Evolutionary conservation across 2,797 vertebrate species (phyloP), one percentile per base, ranked within the genome.

Genomic region (Leuciscus waleckii): DNA sequence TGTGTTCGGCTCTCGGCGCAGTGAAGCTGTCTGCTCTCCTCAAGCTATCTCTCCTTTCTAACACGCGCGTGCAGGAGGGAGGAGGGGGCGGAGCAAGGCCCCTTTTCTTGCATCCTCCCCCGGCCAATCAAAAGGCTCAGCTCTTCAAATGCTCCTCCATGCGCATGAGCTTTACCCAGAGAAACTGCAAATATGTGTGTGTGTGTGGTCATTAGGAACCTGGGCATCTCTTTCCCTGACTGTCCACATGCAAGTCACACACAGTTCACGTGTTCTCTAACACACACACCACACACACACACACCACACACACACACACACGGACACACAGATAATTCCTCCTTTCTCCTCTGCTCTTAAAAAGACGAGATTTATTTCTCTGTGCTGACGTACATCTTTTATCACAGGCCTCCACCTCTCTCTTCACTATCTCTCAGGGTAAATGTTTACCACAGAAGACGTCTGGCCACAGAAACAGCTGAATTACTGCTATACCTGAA

Each of bases 91-190:
- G 91, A 91, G 92, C 91, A 90, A 88, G 91, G 87, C 90, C 85
- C 89, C 92, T 86, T 91, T 92, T 93, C 90, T 86, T 86, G 21
- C 92, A 92, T 93, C 91, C 87, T 88, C 29, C 77, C 89, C 90
- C 87, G 86, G 82, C 95, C 95, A 96, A 96, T 96, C 93, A 90
- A 88, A 91, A 73, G 93, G 89, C 92, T 87, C 90, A 92, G 90
- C 87, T 93, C 91, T 91, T 94, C 92, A 80, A 88, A 92, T 91
- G 88, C 90, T 91, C 92, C 93, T 95, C 91, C 87, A 92, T 93
- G 91, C 92, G 90, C 93, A 92, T 91, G 39, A 94, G 92, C 94
- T 96, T 92, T 96, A 93, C 95, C 95, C 94, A 91, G 94, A 94
- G 94, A 95, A 95, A 94, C 61, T 85, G 86, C 8, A 3, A 69